Evolutionary conservation across 92 coral and sea anemone genomes (phyloP).

Genomic region (Phenganax subtilis): DNA sequence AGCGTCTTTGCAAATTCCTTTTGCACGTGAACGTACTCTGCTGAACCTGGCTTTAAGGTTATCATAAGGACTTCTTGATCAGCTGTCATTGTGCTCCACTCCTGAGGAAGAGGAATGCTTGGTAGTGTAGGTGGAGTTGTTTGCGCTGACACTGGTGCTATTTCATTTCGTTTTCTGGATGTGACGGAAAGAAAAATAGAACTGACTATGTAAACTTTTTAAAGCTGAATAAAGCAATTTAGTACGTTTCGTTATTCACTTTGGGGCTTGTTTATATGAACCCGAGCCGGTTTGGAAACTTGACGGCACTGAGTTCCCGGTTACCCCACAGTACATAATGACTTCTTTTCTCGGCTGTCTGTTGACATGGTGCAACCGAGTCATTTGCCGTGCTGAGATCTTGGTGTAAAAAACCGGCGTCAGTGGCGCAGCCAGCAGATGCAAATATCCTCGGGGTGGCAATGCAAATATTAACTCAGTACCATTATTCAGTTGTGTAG

Average conservation of each 20-base stretch:
- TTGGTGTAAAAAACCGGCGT: too few relatives aligned
- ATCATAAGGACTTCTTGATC: constrained; percentile 50
- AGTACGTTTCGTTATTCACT: background rate
- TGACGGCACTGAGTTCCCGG: too few relatives aligned
- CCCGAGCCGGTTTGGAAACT: too few relatives aligned
- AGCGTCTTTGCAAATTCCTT: constrained; percentile 54
- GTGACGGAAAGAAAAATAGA: background rate
- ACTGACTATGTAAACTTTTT: background rate
- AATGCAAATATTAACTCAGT: too few relatives aligned
- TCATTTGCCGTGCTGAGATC: too few relatives aligned
- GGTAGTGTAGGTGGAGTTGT: constrained; percentile 19
- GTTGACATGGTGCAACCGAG: too few relatives aligned
- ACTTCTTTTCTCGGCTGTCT: too few relatives aligned
- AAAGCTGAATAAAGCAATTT: background rate
- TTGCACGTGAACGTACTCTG: constrained; percentile 60
- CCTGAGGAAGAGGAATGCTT: constrained; percentile 47
- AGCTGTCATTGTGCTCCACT: constrained; percentile 61
- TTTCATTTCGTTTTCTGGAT: background rate
- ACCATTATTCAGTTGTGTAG: too few relatives aligned
- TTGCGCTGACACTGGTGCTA: background rate
- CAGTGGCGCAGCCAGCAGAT: too few relatives aligned
- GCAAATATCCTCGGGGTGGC: too few relatives aligned
- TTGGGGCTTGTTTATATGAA: too few relatives aligned
- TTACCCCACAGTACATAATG: too few relatives aligned
- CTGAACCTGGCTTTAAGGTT: constrained; percentile 48